Conservation (phyloP, 2,797 vertebrate genomes). For the Centropyge bicolor region DNA sequence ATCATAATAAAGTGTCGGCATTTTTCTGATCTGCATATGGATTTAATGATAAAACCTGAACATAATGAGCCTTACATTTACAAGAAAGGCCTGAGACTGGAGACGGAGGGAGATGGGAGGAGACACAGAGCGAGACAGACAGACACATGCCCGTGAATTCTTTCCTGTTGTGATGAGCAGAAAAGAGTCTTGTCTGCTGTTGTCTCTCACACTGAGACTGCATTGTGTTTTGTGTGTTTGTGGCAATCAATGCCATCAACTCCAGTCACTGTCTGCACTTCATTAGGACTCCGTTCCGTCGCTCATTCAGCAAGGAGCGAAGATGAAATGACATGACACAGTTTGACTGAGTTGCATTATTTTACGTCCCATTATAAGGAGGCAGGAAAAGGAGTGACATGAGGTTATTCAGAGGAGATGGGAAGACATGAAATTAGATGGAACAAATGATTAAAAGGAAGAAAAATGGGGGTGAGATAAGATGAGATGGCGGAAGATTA, state of each 20-base stretch:
- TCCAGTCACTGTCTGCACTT: constrained; percentile 53
- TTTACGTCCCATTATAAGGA: constrained; percentile 1
- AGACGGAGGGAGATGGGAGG: constrained; percentile 27
- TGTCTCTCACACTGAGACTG: constrained; percentile 58
- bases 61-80: background rate
- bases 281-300: constrained; percentile 41
- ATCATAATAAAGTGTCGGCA: background rate
- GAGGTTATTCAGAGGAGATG: constrained; percentile 27
- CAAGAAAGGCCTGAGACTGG: constrained; percentile 21
- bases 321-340: constrained; percentile 10
- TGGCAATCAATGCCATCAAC: constrained; percentile 51
- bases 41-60: background rate
- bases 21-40: background rate
- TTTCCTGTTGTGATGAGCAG: constrained; percentile 60
- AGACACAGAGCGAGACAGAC: constrained; percentile 18
- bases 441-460: constrained; percentile 34
- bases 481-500: constrained; percentile 12
- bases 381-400: background rate
- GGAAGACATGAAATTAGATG: constrained; percentile 17
- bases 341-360: constrained; percentile 16
- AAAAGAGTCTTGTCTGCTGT: constrained; percentile 62
- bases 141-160: constrained; percentile 44
- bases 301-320: constrained; percentile 18
- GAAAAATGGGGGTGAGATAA: background rate
- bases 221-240: constrained; percentile 57